Conservation (phyloP, 2,888 invertebrate species). For the Xylocampa areola region DNA sequence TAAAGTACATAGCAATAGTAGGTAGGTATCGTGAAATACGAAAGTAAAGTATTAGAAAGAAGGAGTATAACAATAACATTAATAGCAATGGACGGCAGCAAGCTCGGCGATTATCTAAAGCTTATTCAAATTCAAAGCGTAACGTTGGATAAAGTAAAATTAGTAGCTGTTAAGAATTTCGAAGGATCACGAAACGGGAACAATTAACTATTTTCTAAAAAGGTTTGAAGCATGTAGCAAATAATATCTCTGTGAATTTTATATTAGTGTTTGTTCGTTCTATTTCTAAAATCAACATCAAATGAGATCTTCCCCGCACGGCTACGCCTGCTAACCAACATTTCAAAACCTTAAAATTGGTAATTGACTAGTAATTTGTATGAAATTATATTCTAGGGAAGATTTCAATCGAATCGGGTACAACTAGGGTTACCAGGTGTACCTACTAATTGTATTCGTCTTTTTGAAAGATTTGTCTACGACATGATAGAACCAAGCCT, state of each 20-base stretch:
- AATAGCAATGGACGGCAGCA: constrained; percentile 83
- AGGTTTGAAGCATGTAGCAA: constrained; percentile 36
- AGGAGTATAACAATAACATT: constrained; percentile 59
- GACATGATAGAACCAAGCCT: too few species aligned
- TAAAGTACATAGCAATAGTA: constrained; percentile 40
- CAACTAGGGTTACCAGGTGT: too few species aligned
- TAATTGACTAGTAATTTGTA: constrained; percentile 61
- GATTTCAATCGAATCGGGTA: constrained; percentile 26
- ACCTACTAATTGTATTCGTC: too few species aligned
- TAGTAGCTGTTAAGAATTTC: constrained; percentile 32
- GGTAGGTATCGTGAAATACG: constrained; percentile 41
- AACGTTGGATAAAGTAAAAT: constrained; percentile 35
- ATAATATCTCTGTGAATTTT: constrained; percentile 33
- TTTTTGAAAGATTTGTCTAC: too few species aligned
- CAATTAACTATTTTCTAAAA: constrained; percentile 31
- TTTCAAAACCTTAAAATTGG: constrained; percentile 46
- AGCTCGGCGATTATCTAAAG: constrained; percentile 72
- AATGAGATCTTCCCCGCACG: constrained; percentile 43
- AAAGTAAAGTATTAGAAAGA: constrained; percentile 55
- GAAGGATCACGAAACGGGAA: constrained; percentile 24
- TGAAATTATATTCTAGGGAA: constrained; percentile 34
- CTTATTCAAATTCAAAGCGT: constrained; percentile 57
- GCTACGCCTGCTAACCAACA: constrained; percentile 35
- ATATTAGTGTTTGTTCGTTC: constrained; percentile 11
- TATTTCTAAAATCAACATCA: constrained; percentile 27